Percentiles rank a stretch among this genome's conserved stretches.
Evolutionary conservation across 2,797 vertebrate genomes (phyloP).

Genomic region (Sebastes ruberrimus): DNA sequence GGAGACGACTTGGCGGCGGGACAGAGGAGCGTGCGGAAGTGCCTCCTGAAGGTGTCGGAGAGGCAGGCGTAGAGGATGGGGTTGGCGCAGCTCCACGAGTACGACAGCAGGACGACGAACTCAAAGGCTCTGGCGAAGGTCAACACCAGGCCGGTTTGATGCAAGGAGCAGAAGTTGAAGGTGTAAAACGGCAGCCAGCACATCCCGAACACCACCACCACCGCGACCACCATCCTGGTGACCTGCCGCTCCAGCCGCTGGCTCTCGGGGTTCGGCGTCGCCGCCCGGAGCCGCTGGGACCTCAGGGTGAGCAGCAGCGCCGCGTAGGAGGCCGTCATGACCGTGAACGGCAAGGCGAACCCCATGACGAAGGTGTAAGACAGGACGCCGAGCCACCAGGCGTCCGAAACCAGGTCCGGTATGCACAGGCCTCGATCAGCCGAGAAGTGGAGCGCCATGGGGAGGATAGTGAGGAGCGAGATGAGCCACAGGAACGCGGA

Average conservation of each 20-base stretch:
- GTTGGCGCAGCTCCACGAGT: constrained; percentile 85
- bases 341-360: constrained; percentile 76
- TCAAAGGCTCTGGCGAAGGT: constrained; percentile 75
- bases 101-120: constrained; percentile 81
- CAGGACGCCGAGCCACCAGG: constrained; percentile 78
- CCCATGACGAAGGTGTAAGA: constrained; percentile 81
- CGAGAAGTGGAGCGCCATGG: constrained; percentile 82
- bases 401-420: constrained; percentile 48
- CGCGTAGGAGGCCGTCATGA: constrained; percentile 75
- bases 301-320: constrained; percentile 72
- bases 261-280: constrained; percentile 18
- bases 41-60: constrained; percentile 77
- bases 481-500: constrained; percentile 77
- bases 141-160: constrained; percentile 11
- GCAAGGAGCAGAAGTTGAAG: constrained; percentile 80
- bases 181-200: constrained; percentile 86
- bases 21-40: constrained; percentile 79
- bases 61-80: constrained; percentile 83
- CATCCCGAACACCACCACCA: constrained; percentile 78
- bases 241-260: constrained; percentile 75
- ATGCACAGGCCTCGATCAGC: constrained; percentile 67
- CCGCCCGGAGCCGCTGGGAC: constrained; percentile 10
- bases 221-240: constrained; percentile 81
- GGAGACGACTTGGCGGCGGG: constrained; percentile 50
- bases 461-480: constrained; percentile 81